Percentiles rank a stretch among this genome's conserved stretches.
Conservation (phyloP, 2,888 invertebrate genomes). For the Coecobrya sp. region DNA sequence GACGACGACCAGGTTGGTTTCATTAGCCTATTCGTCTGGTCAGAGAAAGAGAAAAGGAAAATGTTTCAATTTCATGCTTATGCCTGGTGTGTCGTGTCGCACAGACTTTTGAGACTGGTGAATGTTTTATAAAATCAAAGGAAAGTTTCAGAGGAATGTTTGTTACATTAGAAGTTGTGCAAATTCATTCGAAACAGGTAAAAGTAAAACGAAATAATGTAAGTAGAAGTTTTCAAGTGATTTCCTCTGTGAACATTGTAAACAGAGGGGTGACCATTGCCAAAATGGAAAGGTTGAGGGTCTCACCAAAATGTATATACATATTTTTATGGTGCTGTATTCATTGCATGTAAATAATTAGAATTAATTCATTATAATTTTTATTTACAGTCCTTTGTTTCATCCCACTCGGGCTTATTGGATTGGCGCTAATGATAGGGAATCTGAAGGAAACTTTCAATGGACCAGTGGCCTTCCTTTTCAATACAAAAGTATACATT, state of each 20-base stretch:
- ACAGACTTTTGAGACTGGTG: not conserved
- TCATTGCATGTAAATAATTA: too few species aligned
- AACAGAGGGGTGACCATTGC: not conserved
- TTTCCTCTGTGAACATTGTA: too few species aligned
- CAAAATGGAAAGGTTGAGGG: not conserved
- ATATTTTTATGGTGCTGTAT: too few species aligned
- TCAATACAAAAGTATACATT: constrained; percentile 84
- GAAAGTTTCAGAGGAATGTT: not conserved
- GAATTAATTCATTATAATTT: too few species aligned
- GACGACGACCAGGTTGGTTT: constrained; percentile 3
- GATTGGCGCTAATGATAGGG: constrained; percentile 86
- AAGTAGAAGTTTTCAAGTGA: not conserved
- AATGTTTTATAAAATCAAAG: not conserved
- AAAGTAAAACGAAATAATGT: not conserved
- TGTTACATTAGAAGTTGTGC: not conserved
- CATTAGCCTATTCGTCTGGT: not conserved
- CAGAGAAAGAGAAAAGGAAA: not conserved
- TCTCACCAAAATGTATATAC: too few species aligned
- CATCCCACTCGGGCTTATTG: constrained; percentile 85
- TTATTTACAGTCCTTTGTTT: constrained; percentile 71
- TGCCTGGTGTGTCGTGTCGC: not conserved
- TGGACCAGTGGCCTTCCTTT: constrained; percentile 86
- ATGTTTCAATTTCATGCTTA: constrained; percentile 29
- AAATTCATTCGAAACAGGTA: not conserved
- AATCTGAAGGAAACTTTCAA: constrained; percentile 86